These are phyloP conservation scores for Marmota flaviventris DNA, from an alignment of 2,113 vertebrate species.

Conservation along the genomic window DNA sequence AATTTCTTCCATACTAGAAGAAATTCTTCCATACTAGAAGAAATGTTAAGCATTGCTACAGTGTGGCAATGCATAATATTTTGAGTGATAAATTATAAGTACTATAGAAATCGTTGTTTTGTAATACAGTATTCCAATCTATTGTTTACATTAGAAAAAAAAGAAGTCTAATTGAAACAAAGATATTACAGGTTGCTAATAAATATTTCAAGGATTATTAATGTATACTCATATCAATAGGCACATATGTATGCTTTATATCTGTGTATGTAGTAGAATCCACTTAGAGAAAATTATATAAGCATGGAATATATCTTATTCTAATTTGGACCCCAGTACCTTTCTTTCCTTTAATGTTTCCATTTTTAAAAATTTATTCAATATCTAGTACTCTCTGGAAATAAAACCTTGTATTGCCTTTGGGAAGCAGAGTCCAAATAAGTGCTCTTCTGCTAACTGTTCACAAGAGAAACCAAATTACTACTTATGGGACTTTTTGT, in stretches of 20 bases:
- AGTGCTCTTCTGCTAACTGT: conserved; percentile 46
- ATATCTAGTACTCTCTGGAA: conserved; percentile 48
- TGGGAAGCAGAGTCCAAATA: background rate
- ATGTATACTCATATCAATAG: background rate
- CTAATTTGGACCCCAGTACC: too few species aligned
- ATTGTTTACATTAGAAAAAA: background rate
- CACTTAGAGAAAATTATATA: too few species aligned
- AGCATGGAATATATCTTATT: too few species aligned
- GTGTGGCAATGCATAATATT: background rate
- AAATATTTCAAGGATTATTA: background rate
- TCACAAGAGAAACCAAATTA: conserved; percentile 72
- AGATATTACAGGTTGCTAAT: background rate
- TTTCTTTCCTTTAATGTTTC: too few species aligned
- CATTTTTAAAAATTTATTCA: conserved; percentile 3
- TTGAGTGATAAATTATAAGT: background rate
- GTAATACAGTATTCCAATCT: background rate
- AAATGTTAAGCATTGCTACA: too few species aligned
- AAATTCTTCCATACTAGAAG: background rate
- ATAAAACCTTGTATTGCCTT: background rate
- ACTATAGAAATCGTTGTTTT: background rate
- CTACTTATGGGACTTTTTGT: conserved; percentile 69
- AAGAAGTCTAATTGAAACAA: background rate
- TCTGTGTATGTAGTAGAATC: background rate
- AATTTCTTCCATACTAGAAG: background rate
- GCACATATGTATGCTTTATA: background rate